phyloP scores from a whole-genome alignment of 2,888 invertebrate genomes.

The Ryuthela nishihirai region DNA sequence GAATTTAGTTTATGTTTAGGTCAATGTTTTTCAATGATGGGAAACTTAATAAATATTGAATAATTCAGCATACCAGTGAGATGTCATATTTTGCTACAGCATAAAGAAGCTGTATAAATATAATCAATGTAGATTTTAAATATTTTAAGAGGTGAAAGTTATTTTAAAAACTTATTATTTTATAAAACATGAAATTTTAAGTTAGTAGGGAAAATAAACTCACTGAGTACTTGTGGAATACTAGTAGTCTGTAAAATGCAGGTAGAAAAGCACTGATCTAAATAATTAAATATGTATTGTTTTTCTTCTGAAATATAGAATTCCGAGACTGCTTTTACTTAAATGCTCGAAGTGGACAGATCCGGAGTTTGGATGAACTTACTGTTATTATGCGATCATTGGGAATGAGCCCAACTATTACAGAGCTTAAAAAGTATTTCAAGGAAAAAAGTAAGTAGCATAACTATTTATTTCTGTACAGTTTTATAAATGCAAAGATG shows the following conservation, averaged over 20 bases:
- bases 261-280: no score
- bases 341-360: conserved; percentile 78
- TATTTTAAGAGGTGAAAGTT: conserved; percentile 44
- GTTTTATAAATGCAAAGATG: no score
- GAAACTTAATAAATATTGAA: no score
- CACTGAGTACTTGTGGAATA: background rate
- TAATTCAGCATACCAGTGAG: no score
- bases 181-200: background rate
- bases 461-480: no score
- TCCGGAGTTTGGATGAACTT: conserved; percentile 81
- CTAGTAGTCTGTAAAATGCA: no score
- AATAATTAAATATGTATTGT: conserved; percentile 7
- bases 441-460: conserved; percentile 63
- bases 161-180: background rate
- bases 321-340: conserved; percentile 95
- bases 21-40: no score
- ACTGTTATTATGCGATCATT: conserved; percentile 92
- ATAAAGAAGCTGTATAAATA: no score
- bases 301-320: no score
- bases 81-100: no score
- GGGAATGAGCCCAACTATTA: conserved; percentile 88
- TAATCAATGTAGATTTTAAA: conserved; percentile 35
- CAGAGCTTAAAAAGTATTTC: conserved; percentile 78
- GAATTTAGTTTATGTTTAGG: no score
- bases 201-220: background rate